Evolutionary conservation across 1,140 invertebrate species (phyloP), one percentile per base, ranked within the genome.

Genomic region (Ips typographus): DNA sequence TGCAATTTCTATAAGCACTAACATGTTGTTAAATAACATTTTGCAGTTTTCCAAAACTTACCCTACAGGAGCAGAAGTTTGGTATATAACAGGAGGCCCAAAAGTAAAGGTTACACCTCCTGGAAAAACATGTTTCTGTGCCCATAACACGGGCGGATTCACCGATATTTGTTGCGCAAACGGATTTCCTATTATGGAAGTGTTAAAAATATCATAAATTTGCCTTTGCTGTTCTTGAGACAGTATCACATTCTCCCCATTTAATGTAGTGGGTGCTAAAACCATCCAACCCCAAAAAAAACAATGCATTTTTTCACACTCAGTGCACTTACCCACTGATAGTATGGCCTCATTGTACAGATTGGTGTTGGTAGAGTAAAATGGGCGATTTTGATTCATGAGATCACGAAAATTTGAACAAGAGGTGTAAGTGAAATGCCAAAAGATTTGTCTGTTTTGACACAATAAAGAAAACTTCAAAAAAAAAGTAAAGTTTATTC

Each of bases 301-400:
- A 36, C 52, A 47, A 37, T 38, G 40, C 38, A 36, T 1, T 36
- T 36, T 40, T 4, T 53, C 59, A 2, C 39, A 47, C n/a, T 42
- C 1, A 36, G 51, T 36, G 53, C 40, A 58, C 66, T 70, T 64
- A 73, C 74, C 57, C 7, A 52, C 67, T 67, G 70, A 64, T 44
- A 51, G 51, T 37, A 70, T 66, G 40, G 60, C 70, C 69, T 75
- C 73, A 41, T 75, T 68, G 39, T 70, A 71, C 8, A 70, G 44
- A 51, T 74, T 75, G 1, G 63, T 71, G 44, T 73, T 72, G 1
- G 70, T 74, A 37, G 70, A 72, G 51, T 56, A 73, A 67, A 75
- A 76, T 74, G 74, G 75, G 53, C 58, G 70, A 75, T 75, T 75
- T 73, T 73, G 71, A 68, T 73, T 67, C 64, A 70, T 69, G 56